Evolutionary conservation across 92 coral and sea anemone species (phyloP).

Genomic region (Siderastrea siderea): DNA sequence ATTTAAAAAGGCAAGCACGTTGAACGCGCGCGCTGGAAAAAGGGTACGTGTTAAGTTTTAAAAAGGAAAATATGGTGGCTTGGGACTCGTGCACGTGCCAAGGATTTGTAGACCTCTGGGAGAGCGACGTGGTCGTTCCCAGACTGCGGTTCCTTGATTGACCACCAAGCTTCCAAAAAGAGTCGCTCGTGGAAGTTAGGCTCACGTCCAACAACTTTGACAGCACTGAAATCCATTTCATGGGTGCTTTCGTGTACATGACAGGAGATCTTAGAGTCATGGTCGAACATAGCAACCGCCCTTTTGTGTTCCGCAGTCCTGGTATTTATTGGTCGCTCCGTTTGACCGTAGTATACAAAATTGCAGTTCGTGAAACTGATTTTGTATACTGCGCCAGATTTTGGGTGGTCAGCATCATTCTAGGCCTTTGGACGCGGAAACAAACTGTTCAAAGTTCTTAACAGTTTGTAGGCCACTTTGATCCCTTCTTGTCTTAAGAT

Average conservation of each 20-base stretch:
- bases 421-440: slow-evolving; percentile 2
- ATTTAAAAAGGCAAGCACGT: too few relatives aligned
- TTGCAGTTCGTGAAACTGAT: background rate
- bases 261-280: slow-evolving; percentile 9
- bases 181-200: slow-evolving; percentile 1
- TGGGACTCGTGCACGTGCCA: background rate
- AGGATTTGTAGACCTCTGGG: background rate
- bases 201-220: background rate
- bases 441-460: background rate
- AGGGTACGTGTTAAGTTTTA: too few relatives aligned
- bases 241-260: background rate
- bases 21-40: too few relatives aligned
- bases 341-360: slow-evolving; percentile 11
- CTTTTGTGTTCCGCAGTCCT: background rate
- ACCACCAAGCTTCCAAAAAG: slow-evolving; percentile 1
- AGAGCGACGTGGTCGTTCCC: background rate
- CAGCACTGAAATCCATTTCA: background rate
- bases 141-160: background rate
- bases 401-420: background rate
- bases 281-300: slow-evolving; percentile 4
- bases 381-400: background rate
- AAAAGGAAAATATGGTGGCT: background rate
- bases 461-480: background rate
- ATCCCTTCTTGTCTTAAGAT: background rate
- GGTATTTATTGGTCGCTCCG: background rate